A percentile compares a stretch with the other conserved stretches of the same genome.
Evolutionary conservation across 2,113 vertebrate genomes (phyloP).

Genomic region (Gopherus evgoodei): DNA sequence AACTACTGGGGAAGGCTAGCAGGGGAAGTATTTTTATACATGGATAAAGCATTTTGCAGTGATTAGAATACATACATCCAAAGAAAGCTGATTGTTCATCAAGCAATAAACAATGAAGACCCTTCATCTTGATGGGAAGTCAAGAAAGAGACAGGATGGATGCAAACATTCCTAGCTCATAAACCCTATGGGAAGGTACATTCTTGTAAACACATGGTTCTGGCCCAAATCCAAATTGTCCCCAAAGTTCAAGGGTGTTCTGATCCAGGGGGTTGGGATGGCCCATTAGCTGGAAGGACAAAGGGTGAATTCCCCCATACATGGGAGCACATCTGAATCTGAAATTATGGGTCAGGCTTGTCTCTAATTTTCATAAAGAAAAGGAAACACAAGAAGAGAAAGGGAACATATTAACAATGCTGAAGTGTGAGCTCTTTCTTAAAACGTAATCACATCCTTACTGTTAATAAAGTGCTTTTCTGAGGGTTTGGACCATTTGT

Average conservation of each 20-base stretch:
- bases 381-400: background rate
- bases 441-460: background rate
- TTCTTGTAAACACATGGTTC: background rate
- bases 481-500: background rate
- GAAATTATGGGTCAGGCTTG: background rate
- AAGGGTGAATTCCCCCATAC: background rate
- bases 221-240: background rate
- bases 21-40: background rate
- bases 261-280: background rate
- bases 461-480: background rate
- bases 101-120: slow-evolving; percentile 31
- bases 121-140: background rate
- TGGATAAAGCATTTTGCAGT: background rate
- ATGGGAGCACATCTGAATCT: background rate
- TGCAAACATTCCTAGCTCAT: background rate
- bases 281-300: background rate
- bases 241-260: background rate
- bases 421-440: background rate
- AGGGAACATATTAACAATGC: background rate
- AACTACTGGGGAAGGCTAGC: fast-evolving
- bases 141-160: background rate
- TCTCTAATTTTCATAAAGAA: background rate
- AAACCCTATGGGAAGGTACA: background rate
- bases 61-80: background rate
- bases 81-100: background rate